A percentile compares a stretch with the other conserved stretches of the same genome.
phyloP scores from a whole-genome alignment of 2,797 vertebrate genomes.

The Coregonus suidteri region DNA sequence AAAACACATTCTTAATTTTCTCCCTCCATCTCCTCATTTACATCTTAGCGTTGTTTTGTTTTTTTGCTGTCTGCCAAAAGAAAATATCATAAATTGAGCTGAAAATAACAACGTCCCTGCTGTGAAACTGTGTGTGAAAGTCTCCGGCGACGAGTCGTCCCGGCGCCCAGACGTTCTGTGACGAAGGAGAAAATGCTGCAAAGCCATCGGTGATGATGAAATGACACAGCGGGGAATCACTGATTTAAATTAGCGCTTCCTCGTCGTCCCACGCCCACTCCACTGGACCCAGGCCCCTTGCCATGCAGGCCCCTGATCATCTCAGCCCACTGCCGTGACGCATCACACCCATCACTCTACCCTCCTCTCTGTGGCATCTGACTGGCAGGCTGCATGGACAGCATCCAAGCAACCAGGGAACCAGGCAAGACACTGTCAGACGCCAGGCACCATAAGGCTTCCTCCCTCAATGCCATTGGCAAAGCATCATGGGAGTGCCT shows the following conservation, averaged over 20 bases:
- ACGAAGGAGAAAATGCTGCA: neutral
- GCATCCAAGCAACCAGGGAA: slow-evolving; percentile 3
- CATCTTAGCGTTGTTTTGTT: neutral
- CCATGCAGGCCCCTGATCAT: slow-evolving; percentile 33
- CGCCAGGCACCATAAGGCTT: slow-evolving; percentile 17
- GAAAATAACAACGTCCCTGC: neutral
- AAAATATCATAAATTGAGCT: slow-evolving; percentile 4
- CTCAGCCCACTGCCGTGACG: slow-evolving; percentile 38
- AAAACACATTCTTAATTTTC: neutral
- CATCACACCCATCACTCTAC: slow-evolving; percentile 27
- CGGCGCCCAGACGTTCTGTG: neutral
- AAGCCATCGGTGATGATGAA: slow-evolving; percentile 53
- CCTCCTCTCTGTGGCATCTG: slow-evolving; percentile 34
- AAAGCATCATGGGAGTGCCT: slow-evolving; percentile 50
- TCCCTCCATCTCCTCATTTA: neutral
- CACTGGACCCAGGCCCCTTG: slow-evolving; percentile 26
- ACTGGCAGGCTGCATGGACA: slow-evolving; percentile 22
- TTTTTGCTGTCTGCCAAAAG: neutral
- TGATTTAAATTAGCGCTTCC: slow-evolving; percentile 59
- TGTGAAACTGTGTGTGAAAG: neutral
- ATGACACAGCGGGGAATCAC: slow-evolving; percentile 56
- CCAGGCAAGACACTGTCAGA: slow-evolving; percentile 1
- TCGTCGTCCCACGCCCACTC: slow-evolving; percentile 47
- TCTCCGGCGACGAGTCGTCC: neutral
- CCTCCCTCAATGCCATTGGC: slow-evolving; percentile 33